Conservation (phyloP, 2,888 invertebrate species). For the Oligia fasciuncula region DNA sequence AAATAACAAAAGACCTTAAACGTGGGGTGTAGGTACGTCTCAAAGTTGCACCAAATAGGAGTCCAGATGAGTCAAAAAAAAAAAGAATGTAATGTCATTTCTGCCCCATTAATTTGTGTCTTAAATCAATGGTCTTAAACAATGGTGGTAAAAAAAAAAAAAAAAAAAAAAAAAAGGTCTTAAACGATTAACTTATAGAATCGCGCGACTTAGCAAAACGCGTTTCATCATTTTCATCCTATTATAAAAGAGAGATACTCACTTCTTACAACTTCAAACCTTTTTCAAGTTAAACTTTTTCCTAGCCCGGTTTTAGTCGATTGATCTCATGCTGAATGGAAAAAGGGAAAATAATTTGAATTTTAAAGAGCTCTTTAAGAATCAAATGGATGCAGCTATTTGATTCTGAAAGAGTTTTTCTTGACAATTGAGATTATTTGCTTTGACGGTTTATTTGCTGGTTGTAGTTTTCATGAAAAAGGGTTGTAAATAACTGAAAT, state of each 20-base stretch:
- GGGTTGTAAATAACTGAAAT: not conserved
- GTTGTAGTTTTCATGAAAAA: not conserved
- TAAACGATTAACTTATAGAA: not conserved
- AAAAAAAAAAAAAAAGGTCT: no score
- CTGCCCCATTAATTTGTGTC: not conserved
- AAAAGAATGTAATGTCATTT: no score
- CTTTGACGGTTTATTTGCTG: not conserved
- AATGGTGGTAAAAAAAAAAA: no score
- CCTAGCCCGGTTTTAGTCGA: conserved; percentile 25
- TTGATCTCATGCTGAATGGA: conserved; percentile 33
- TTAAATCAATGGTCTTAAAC: no score
- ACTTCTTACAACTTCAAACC: conserved; percentile 21
- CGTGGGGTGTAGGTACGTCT: not conserved
- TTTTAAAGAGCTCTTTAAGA: conserved; percentile 9
- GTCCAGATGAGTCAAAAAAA: not conserved
- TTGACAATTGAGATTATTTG: not conserved
- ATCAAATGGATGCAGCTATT: not conserved
- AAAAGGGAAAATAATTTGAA: conserved; percentile 21
- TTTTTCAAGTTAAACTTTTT: conserved; percentile 30
- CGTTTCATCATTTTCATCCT: not conserved
- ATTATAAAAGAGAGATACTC: not conserved
- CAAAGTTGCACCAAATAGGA: not conserved
- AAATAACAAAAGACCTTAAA: not conserved
- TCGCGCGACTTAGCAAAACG: not conserved
- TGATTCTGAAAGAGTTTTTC: conserved; percentile 12